Evolutionary conservation across 2,888 invertebrate species (phyloP).

Genomic region (Drosophila monieri): DNA sequence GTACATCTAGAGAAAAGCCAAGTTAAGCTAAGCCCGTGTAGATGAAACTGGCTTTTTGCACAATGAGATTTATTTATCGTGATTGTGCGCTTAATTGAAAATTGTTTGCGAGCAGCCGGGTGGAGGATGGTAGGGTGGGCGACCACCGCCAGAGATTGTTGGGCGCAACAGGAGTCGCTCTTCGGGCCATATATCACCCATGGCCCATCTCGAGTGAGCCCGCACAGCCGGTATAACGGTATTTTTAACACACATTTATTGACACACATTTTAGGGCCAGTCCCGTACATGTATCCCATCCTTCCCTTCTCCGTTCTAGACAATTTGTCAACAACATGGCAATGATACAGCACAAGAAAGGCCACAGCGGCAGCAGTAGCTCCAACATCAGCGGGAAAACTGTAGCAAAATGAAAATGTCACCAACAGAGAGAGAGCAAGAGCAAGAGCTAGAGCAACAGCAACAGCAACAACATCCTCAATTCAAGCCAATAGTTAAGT

Average conservation of each 20-base stretch:
- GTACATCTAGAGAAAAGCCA: conserved; percentile 34
- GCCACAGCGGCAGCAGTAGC: conserved; percentile 45
- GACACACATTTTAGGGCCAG: conserved; percentile 55
- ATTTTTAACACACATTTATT: conserved; percentile 59
- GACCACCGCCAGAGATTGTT: conserved; percentile 39
- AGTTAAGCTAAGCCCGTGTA: conserved; percentile 40
- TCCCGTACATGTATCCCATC: neutral
- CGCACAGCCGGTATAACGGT: conserved; percentile 49
- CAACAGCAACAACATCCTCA: conserved; percentile 11
- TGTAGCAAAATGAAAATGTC: conserved; percentile 70
- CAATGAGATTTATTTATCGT: conserved; percentile 79
- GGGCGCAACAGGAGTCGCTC: conserved; percentile 65
- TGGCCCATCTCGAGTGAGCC: conserved; percentile 51
- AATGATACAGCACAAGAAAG: conserved; percentile 32
- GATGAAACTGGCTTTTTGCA: conserved; percentile 62
- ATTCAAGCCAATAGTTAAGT: conserved; percentile 48
- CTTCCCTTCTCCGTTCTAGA: conserved; percentile 29
- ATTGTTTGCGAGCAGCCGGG: conserved; percentile 64
- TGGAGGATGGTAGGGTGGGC: neutral
- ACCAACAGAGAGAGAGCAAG: conserved; percentile 43
- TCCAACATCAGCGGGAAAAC: conserved; percentile 44
- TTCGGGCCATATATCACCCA: conserved; percentile 57
- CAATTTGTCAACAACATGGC: conserved; percentile 72
- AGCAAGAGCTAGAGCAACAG: conserved; percentile 9
- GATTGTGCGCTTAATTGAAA: conserved; percentile 79